Evolutionary conservation across 2,797 vertebrate species (phyloP).

Genomic region (Leptodactylus fallax): DNA sequence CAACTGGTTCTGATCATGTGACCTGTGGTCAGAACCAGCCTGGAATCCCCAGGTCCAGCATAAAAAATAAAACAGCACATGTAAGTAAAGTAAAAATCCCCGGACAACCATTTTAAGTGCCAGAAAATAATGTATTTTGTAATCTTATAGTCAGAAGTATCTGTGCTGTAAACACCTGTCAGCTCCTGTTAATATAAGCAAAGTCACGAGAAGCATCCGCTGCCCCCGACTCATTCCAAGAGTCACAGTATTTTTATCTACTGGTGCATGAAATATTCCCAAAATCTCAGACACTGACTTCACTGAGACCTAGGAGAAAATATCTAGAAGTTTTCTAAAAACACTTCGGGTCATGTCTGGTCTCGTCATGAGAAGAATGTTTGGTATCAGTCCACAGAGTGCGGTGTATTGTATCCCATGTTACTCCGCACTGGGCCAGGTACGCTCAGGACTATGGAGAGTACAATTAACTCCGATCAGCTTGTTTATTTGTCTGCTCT

Average conservation of each 20-base stretch:
- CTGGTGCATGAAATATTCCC: not conserved
- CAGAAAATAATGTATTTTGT: not conserved
- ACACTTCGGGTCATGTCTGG: slow-evolving; percentile 37
- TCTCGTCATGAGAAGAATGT: slow-evolving; percentile 21
- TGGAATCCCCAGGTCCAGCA: too few species aligned
- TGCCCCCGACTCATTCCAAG: not conserved
- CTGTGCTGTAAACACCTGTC: not conserved
- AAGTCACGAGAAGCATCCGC: not conserved
- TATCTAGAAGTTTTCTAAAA: slow-evolving; percentile 4
- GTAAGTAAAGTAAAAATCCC: too few species aligned
- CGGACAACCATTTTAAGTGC: not conserved
- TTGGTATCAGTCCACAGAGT: too few species aligned
- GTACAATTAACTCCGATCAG: slow-evolving; percentile 41
- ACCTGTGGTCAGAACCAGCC: too few species aligned
- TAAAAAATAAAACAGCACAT: too few species aligned
- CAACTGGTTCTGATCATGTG: too few species aligned
- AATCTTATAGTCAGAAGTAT: not conserved
- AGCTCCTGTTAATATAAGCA: not conserved
- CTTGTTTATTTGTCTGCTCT: slow-evolving; percentile 1
- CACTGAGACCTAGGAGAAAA: not conserved
- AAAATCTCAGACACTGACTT: slow-evolving; percentile 11
- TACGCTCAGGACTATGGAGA: not conserved
- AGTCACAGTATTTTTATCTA: not conserved
- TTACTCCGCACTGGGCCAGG: not conserved
- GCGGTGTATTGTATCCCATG: not conserved